Percentiles rank a stretch among this genome's conserved stretches.
phyloP scores from a whole-genome alignment of 2,113 vertebrate species.

The Hiodon tergisus region DNA sequence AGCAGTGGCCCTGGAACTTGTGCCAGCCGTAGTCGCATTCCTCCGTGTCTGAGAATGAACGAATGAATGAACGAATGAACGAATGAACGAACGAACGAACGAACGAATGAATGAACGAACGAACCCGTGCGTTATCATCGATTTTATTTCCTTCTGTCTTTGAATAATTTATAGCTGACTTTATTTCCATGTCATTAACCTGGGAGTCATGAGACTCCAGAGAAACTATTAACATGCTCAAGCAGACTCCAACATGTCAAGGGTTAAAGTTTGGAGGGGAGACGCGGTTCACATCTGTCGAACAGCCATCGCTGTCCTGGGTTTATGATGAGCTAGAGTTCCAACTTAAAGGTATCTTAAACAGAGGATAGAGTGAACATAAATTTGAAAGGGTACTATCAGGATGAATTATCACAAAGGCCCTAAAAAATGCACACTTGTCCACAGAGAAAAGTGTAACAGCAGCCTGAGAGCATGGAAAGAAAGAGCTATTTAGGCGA shows the following conservation, averaged over 20 bases:
- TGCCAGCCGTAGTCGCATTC: constrained; percentile 86
- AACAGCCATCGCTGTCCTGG: no score
- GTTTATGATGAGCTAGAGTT: no score
- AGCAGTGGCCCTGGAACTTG: constrained; percentile 95
- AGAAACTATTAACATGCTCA: no score
- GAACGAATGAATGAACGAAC: no score
- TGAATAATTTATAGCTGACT: no score
- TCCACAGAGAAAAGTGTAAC: constrained; percentile 6
- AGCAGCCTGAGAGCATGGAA: constrained; percentile 24
- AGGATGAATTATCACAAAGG: neutral
- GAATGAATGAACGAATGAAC: no score
- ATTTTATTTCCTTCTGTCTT: no score
- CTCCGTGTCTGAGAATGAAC: constrained; percentile 69
- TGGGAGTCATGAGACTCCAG: no score
- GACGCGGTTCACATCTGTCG: no score
- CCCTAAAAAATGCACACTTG: constrained; percentile 7
- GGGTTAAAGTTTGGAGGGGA: no score
- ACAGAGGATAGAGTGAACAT: neutral
- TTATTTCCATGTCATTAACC: no score
- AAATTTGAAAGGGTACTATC: neutral
- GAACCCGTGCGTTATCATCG: neutral
- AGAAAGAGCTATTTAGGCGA: constrained; percentile 15
- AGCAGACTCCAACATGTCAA: no score
- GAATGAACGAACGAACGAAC: neutral
- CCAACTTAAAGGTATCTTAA: neutral